These are phyloP conservation scores for Drosophila algonquin DNA, from an alignment of 2,888 invertebrate species.

Conservation along the genomic window DNA sequence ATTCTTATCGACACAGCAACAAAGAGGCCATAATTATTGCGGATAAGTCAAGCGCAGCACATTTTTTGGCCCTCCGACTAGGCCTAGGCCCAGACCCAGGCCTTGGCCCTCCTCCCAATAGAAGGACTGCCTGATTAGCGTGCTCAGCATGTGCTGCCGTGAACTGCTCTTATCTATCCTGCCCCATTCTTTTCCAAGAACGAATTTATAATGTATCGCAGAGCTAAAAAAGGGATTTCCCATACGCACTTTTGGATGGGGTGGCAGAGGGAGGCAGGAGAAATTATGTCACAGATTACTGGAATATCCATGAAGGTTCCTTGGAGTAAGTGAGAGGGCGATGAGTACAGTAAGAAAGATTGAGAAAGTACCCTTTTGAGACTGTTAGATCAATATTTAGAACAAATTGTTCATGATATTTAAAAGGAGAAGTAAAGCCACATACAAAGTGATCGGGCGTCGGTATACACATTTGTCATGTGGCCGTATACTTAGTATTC, in stretches of 20 bases:
- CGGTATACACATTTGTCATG: too few species aligned
- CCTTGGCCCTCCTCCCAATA: conserved; percentile 37
- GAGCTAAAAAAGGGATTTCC: conserved; percentile 38
- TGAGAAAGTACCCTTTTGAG: background rate
- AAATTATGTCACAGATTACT: conserved; percentile 66
- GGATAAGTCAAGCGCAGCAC: conserved; percentile 68
- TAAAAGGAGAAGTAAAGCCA: too few species aligned
- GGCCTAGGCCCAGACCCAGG: conserved; percentile 9
- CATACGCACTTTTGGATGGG: conserved; percentile 33
- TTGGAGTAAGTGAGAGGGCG: background rate
- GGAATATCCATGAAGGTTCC: conserved; percentile 3
- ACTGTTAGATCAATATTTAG: too few species aligned
- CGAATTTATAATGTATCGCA: conserved; percentile 67
- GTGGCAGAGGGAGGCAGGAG: conserved; percentile 1
- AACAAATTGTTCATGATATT: too few species aligned
- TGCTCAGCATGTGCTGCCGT: conserved; percentile 44
- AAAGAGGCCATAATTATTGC: conserved; percentile 65
- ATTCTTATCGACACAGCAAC: conserved; percentile 53
- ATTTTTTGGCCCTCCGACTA: conserved; percentile 52
- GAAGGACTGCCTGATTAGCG: conserved; percentile 70
- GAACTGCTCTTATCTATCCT: conserved; percentile 63
- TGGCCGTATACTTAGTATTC: too few species aligned
- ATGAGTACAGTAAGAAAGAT: background rate
- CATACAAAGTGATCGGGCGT: too few species aligned
- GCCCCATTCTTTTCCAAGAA: conserved; percentile 8